phyloP scores from a whole-genome alignment of 2,797 vertebrate species.

The Rhynchonycteris naso region DNA sequence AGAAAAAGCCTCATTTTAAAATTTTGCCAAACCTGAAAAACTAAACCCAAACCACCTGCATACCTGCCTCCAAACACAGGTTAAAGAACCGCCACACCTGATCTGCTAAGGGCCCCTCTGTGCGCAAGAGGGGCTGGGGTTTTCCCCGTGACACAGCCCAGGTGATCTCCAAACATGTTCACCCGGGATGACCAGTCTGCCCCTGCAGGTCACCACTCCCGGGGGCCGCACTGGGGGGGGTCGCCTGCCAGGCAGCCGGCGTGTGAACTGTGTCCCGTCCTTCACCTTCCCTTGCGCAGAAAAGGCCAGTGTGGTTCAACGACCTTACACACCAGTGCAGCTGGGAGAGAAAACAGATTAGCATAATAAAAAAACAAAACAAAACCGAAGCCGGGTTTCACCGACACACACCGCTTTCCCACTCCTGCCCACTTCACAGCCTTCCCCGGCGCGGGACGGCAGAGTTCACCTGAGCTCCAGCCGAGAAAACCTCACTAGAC shows the following conservation, averaged over 20 bases:
- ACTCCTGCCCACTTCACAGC: conserved; percentile 6
- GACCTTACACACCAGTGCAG: conserved; percentile 78
- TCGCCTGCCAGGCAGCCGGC: neutral
- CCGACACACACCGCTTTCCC: conserved; percentile 58
- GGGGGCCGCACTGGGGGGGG: conserved; percentile 48
- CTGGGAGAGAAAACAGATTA: conserved; percentile 73
- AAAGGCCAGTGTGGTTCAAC: conserved; percentile 69
- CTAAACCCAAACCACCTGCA: neutral
- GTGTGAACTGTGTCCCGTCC: conserved; percentile 53
- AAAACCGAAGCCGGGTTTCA: conserved; percentile 64
- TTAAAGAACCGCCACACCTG: neutral
- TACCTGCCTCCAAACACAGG: neutral
- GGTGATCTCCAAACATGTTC: neutral
- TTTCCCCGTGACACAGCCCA: neutral
- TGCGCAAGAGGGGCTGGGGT: neutral
- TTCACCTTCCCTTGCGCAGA: conserved; percentile 71
- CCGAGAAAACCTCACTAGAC: neutral
- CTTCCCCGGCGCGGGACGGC: neutral
- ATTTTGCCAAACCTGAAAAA: neutral
- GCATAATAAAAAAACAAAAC: conserved; percentile 72
- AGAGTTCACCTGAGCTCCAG: neutral
- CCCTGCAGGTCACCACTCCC: conserved; percentile 63
- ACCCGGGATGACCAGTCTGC: conserved; percentile 21
- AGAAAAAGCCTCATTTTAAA: neutral
- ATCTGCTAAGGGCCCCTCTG: neutral